Percentiles rank a stretch among this genome's conserved stretches.
Evolutionary conservation across 2,888 invertebrate species (phyloP).

Genomic region (Isoperla grammatica): DNA sequence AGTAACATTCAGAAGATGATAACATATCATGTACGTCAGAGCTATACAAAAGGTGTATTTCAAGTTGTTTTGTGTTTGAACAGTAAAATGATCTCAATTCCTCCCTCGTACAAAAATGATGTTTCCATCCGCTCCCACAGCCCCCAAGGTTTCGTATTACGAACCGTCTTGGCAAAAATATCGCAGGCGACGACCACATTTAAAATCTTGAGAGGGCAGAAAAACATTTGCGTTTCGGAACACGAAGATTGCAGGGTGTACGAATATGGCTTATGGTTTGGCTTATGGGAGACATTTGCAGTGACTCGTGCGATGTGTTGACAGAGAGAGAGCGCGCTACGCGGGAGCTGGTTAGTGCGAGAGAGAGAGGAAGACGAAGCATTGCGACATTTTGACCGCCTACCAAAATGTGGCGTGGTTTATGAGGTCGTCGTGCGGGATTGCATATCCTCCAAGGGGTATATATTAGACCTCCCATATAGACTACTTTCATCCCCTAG

Average conservation of each 20-base stretch:
- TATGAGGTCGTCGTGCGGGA: slow-evolving; percentile 24
- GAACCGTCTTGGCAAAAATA: slow-evolving; percentile 25
- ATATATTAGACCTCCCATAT: slow-evolving; percentile 23
- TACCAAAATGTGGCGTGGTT: slow-evolving; percentile 26
- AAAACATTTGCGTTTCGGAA: slow-evolving; percentile 24
- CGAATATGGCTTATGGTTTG: slow-evolving; percentile 29
- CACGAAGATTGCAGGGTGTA: slow-evolving; percentile 27
- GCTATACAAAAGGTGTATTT: no score
- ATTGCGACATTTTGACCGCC: slow-evolving; percentile 29
- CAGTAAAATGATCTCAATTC: slow-evolving; percentile 19
- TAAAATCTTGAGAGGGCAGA: slow-evolving; percentile 23
- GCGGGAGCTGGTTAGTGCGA: slow-evolving; percentile 2
- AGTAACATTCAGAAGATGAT: no score
- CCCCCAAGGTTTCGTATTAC: slow-evolving; percentile 14
- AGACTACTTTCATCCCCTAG: no score
- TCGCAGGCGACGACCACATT: slow-evolving; percentile 26
- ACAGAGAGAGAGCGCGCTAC: slow-evolving; percentile 2
- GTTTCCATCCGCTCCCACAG: slow-evolving; percentile 17
- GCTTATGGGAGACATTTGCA: slow-evolving; percentile 28
- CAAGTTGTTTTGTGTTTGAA: no score
- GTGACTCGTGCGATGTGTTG: slow-evolving; percentile 20
- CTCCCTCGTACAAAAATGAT: slow-evolving; percentile 26
- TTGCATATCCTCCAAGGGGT: slow-evolving; percentile 23
- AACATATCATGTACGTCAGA: no score
- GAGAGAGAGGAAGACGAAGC: background rate